These are phyloP conservation scores for Epistrophe grossulariae DNA, from an alignment of 2,888 invertebrate genomes.

Conservation along the genomic window DNA sequence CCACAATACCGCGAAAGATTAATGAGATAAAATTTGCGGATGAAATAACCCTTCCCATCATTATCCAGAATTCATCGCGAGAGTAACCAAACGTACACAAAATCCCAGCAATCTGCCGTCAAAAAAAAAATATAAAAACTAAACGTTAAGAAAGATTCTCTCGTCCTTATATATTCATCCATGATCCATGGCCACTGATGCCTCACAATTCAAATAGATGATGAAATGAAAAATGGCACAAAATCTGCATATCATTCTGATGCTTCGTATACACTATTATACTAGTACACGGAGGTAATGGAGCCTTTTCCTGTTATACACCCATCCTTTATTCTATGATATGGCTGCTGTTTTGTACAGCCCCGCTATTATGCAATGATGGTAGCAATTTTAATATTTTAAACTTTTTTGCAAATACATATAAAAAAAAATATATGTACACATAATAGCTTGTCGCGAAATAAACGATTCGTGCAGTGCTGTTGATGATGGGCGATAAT, in stretches of 20 bases:
- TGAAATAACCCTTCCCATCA: slow-evolving; percentile 68
- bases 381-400: slow-evolving; percentile 73
- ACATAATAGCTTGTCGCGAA: slow-evolving; percentile 55
- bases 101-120: slow-evolving; percentile 58
- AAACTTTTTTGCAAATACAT: slow-evolving; percentile 53
- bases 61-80: slow-evolving; percentile 10
- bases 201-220: slow-evolving; percentile 39
- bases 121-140: slow-evolving; percentile 42
- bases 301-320: slow-evolving; percentile 62
- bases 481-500: slow-evolving; percentile 63
- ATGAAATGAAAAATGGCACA: slow-evolving; percentile 76
- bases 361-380: slow-evolving; percentile 74
- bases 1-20: slow-evolving; percentile 75
- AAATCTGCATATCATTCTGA: slow-evolving; percentile 75
- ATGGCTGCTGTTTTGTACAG: slow-evolving; percentile 59
- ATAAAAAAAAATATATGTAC: slow-evolving; percentile 6
- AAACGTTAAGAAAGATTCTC: slow-evolving; percentile 49
- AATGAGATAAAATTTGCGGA: slow-evolving; percentile 71
- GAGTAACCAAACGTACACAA: slow-evolving; percentile 3
- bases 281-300: slow-evolving; percentile 67
- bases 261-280: slow-evolving; percentile 28
- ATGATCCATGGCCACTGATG: neutral
- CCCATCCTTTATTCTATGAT: slow-evolving; percentile 9
- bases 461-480: slow-evolving; percentile 53
- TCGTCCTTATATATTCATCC: slow-evolving; percentile 32